These are phyloP conservation scores for Prunella himalayana DNA, from an alignment of 2,113 vertebrate species.

Conservation along the genomic window DNA sequence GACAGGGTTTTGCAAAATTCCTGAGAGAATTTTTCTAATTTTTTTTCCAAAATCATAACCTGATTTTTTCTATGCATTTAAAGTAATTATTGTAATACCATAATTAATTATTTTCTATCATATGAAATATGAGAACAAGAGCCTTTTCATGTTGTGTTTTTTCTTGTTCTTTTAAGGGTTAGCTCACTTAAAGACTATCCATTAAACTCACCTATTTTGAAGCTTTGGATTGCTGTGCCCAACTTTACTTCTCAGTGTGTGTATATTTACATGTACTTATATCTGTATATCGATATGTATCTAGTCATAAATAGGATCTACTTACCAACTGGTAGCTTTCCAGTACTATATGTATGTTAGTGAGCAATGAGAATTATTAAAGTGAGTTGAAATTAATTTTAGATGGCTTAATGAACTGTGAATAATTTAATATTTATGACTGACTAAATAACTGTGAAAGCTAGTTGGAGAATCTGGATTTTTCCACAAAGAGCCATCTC, in stretches of 20 bases:
- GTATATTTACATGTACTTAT: background rate
- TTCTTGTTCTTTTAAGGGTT: background rate
- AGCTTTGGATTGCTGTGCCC: background rate
- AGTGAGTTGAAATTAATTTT: background rate
- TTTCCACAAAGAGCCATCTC: background rate
- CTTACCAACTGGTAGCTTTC: background rate
- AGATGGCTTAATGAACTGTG: background rate
- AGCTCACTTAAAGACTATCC: background rate
- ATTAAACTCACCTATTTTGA: background rate
- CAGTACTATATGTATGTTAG: background rate
- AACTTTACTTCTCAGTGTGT: background rate
- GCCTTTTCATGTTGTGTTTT: background rate
- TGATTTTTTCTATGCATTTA: background rate
- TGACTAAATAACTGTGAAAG: background rate
- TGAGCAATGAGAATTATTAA: background rate
- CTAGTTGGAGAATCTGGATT: background rate
- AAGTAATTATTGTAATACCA: background rate
- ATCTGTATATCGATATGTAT: background rate
- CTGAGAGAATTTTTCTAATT: background rate
- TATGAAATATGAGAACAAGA: background rate
- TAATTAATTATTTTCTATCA: background rate
- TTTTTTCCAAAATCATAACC: background rate
- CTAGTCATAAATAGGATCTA: background rate
- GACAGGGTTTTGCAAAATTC: background rate
- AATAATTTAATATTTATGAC: background rate